phyloP scores from a whole-genome alignment of 2,113 vertebrate genomes.

The Lichenostomus cassidix region DNA sequence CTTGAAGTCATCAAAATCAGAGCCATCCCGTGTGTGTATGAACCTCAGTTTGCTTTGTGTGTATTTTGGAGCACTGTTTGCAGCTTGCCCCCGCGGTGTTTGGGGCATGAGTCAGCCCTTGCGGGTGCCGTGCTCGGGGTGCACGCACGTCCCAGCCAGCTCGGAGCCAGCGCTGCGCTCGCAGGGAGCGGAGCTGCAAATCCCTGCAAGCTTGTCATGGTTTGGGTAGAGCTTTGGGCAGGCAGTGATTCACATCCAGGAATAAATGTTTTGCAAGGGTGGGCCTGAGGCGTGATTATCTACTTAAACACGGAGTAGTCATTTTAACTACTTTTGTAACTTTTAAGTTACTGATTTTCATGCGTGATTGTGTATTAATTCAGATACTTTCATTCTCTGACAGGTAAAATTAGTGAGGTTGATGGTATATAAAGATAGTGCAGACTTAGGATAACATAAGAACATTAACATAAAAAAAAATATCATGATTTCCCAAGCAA shows the following conservation, averaged over 20 bases:
- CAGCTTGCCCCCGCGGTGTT: not conserved
- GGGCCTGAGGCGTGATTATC: not conserved
- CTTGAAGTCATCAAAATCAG: not conserved
- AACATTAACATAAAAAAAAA: not conserved
- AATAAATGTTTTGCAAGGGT: slow-evolving; percentile 5
- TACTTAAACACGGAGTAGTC: not conserved
- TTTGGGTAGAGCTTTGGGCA: not conserved
- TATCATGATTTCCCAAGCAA: not conserved
- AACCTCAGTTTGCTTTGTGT: not conserved
- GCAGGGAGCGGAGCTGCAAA: not conserved
- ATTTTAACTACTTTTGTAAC: not conserved
- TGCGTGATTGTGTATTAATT: not conserved
- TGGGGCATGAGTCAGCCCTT: not conserved
- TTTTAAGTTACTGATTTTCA: not conserved
- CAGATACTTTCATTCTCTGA: not conserved
- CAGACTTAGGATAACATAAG: not conserved
- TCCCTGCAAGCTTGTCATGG: not conserved
- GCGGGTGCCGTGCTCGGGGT: rapidly evolving
- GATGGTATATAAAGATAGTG: not conserved
- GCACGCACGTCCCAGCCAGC: not conserved
- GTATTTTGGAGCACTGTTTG: rapidly evolving
- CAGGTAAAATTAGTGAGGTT: slow-evolving; percentile 18
- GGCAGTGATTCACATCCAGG: not conserved
- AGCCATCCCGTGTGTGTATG: rapidly evolving
- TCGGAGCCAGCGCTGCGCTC: not conserved